Percentiles rank a stretch among this genome's conserved stretches.
phyloP scores from a whole-genome alignment of 2,888 invertebrate species.

The Didymodactylos carnosus region DNA sequence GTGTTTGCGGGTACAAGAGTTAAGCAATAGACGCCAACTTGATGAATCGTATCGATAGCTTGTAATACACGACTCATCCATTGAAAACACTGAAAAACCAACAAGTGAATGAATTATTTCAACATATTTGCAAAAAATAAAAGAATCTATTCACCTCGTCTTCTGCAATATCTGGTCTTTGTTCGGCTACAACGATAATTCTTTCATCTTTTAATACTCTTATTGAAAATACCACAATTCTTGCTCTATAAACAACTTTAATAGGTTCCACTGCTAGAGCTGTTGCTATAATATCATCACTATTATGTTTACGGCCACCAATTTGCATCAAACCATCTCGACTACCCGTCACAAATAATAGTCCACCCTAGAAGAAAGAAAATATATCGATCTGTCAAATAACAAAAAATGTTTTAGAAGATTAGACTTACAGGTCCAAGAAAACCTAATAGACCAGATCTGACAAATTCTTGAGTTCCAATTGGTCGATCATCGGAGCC shows the following conservation, averaged over 20 bases:
- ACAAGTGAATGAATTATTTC: too few species aligned
- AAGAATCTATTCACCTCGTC: too few species aligned
- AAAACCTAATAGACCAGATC: constrained; percentile 86
- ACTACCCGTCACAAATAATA: constrained; percentile 94
- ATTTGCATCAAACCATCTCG: constrained; percentile 92
- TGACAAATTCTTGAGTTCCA: constrained; percentile 69
- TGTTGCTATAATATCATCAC: constrained; percentile 95
- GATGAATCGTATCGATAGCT: constrained; percentile 96
- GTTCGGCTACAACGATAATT: constrained; percentile 94
- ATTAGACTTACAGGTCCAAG: constrained; percentile 55
- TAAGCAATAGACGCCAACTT: constrained; percentile 92
- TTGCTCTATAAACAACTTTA: constrained; percentile 91
- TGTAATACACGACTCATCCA: constrained; percentile 99
- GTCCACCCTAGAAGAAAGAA: constrained; percentile 41
- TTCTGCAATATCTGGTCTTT: constrained; percentile 89
- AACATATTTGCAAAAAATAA: too few species aligned
- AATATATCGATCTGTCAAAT: not conserved
- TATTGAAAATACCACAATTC: constrained; percentile 94
- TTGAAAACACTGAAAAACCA: constrained; percentile 96
- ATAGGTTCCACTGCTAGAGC: constrained; percentile 96
- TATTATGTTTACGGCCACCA: constrained; percentile 87
- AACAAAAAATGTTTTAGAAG: not conserved
- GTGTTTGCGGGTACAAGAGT: constrained; percentile 93
- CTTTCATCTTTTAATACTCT: constrained; percentile 82
- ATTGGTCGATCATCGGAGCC: constrained; percentile 47